Percentiles rank a stretch among this genome's conserved stretches.
Evolutionary conservation across 1,140 invertebrate genomes (phyloP).

Genomic region (Pseudomyrmex dendroicus): DNA sequence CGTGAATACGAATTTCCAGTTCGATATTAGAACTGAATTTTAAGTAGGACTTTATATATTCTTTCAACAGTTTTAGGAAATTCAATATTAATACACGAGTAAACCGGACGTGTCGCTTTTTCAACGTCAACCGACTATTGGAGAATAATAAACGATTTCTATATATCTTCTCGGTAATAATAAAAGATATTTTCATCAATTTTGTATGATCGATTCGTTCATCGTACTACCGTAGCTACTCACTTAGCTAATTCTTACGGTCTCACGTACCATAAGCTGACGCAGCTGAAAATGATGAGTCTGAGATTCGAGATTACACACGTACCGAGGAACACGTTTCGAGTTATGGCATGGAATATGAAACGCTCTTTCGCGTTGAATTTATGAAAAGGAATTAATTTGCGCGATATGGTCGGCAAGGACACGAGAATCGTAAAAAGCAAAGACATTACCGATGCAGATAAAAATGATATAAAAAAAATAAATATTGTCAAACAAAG

Average conservation of each 20-base stretch:
- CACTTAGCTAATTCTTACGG: slow-evolving; percentile 56
- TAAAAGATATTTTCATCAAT: slow-evolving; percentile 12
- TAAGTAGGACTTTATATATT: slow-evolving; percentile 7
- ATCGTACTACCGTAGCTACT: slow-evolving; percentile 27
- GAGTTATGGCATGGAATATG: slow-evolving; percentile 56
- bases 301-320: slow-evolving; percentile 58
- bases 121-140: not conserved
- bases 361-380: slow-evolving; percentile 47
- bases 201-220: slow-evolving; percentile 10
- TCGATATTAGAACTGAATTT: slow-evolving; percentile 43
- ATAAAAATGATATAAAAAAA: not conserved
- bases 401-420: slow-evolving; percentile 32
- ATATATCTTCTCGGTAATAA: not conserved
- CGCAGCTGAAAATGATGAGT: slow-evolving; percentile 58
- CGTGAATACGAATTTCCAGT: slow-evolving; percentile 57
- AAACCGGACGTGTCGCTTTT: slow-evolving; percentile 1
- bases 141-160: slow-evolving; percentile 22
- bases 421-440: not conserved
- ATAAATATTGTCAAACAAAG: not conserved
- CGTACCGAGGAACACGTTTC: slow-evolving; percentile 57
- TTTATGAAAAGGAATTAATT: slow-evolving; percentile 60
- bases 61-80: not conserved
- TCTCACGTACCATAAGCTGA: slow-evolving; percentile 59
- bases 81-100: not conserved
- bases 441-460: slow-evolving; percentile 11